Base-by-base conservation (phyloP, 2,888 invertebrate species). In the Bibio marci region DNA sequence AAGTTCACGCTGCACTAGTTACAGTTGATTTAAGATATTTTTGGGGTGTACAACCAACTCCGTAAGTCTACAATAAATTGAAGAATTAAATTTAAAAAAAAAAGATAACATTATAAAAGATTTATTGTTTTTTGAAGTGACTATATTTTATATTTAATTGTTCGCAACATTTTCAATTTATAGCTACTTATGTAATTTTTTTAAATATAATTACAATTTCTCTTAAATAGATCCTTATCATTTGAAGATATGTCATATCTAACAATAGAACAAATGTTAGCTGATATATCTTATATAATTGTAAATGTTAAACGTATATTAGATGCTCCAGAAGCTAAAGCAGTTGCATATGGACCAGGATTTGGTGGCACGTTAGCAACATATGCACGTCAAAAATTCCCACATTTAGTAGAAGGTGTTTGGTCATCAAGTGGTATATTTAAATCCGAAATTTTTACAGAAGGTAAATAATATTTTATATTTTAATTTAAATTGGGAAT, bases 371-470 rank as follows among this genome's bases (percentile, higher is more conserved):
- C 36, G n/a, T n/a, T 39, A 1, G 42, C 42, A 10, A 18, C 27
- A n/a, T 36, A 34, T 36, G 36, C 42, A 10, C 10, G 42, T 11
- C 32, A 39, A 28, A 42, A 42, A 30, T 42, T 35, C 32, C 42
- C 42, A 6, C 31, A 42, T 22, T 11, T 37, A 12, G 17, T 42
- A 11, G 39, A 39, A 22, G 42, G 42, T n/a, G 42, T 27, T 22
- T 42, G 42, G 42, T 39, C 35, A 19, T 39, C 39, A 2, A 39
- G 39, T 25, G 35, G 35, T 8, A 25, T 35, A 13, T 35, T 35
- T 22, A 3, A 11, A 35, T n/a, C 35, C 10, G 13, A 8, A 13
- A 13, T n/a, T 4, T 22, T 22, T 8, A 22, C 22, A 22, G 8
- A 22, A 6, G 33, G 17, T 22, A 4, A 22, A 22, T 22, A 22